Conservation (phyloP, 2,113 vertebrate genomes). For the Tringa solitaria region DNA sequence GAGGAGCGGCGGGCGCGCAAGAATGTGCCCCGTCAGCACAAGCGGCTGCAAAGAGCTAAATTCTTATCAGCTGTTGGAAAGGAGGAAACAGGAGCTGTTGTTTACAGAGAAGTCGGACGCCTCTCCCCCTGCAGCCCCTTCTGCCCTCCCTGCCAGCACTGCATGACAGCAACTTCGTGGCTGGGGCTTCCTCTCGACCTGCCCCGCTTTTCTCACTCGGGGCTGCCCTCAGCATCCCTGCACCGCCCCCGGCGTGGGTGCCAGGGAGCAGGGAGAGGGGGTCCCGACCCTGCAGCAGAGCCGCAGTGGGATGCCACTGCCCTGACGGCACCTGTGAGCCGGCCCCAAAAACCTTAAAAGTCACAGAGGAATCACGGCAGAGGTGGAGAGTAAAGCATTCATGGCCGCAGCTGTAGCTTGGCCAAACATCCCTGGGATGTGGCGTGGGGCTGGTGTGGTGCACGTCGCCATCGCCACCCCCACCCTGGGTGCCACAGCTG, state of each 20-base stretch:
- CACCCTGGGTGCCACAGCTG: fast-evolving
- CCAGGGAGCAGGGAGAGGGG: background rate
- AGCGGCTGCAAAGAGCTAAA: constrained; percentile 73
- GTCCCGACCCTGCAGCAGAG: background rate
- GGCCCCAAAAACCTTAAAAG: background rate
- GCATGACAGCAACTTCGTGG: background rate
- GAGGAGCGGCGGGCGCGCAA: constrained; percentile 71
- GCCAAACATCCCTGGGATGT: background rate
- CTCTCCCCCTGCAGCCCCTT: constrained; percentile 11
- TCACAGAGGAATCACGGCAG: fast-evolving
- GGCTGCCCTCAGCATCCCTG: background rate
- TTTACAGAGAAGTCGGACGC: constrained; percentile 62
- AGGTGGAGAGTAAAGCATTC: background rate
- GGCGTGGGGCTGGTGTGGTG: fast-evolving
- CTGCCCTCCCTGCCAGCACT: background rate
- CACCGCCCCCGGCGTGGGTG: fast-evolving
- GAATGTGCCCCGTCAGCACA: constrained; percentile 86
- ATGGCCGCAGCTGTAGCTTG: background rate
- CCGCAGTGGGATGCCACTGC: fast-evolving
- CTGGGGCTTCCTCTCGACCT: background rate
- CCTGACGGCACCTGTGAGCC: background rate
- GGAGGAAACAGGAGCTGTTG: constrained; percentile 73
- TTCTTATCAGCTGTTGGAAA: constrained; percentile 79
- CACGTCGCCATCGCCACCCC: fast-evolving
- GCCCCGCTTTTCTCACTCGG: background rate